Conservation (phyloP, 2,888 invertebrate species). For the Eulithis testata region DNA sequence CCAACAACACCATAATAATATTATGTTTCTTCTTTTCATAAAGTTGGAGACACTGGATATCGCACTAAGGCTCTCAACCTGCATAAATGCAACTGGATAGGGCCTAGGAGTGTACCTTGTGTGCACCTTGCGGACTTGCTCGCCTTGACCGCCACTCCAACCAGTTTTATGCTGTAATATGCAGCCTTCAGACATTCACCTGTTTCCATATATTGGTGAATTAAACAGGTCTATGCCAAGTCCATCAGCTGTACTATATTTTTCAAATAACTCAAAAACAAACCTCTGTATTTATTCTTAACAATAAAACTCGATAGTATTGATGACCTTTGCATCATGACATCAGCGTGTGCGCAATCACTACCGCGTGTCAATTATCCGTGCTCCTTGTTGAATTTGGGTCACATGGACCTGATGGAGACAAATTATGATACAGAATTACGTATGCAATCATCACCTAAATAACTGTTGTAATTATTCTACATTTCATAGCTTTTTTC, state of each 20-base stretch:
- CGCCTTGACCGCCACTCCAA: constrained; percentile 65
- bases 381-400: constrained; percentile 11
- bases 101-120: constrained; percentile 38
- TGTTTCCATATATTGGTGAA: constrained; percentile 12
- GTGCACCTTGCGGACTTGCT: constrained; percentile 51
- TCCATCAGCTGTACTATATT: constrained; percentile 9
- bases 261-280: too few species aligned
- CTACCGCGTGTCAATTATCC: constrained; percentile 25
- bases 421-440: constrained; percentile 1
- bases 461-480: too few species aligned
- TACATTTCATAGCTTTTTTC: too few species aligned
- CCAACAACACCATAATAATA: not conserved
- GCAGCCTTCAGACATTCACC: constrained; percentile 13
- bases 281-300: too few species aligned
- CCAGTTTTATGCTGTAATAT: constrained; percentile 43
- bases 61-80: constrained; percentile 35
- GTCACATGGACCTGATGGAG: constrained; percentile 14
- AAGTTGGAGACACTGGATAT: constrained; percentile 23
- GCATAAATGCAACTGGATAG: constrained; percentile 52
- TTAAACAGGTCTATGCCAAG: constrained; percentile 28
- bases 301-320: constrained; percentile 35
- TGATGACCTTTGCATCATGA: constrained; percentile 47
- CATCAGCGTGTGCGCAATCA: constrained; percentile 36
- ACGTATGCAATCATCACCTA: not conserved
- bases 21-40: constrained; percentile 8